Conservation (phyloP, 53 echinoderm and acorn worm species). For the Paracentrotus lividus region DNA sequence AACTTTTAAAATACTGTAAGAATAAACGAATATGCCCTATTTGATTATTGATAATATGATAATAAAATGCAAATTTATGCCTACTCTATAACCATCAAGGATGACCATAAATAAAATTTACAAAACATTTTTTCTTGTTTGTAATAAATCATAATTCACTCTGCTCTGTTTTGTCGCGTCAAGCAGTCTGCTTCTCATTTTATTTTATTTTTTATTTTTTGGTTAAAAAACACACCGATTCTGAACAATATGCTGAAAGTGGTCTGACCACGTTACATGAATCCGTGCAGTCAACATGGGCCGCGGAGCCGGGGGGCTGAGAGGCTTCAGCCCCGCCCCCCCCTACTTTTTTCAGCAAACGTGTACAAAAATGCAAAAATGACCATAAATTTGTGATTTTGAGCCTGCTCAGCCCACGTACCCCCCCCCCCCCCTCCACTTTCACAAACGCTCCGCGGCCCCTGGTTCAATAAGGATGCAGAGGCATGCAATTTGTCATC, state of each 20-base stretch:
- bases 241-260: background rate
- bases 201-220: too few relatives aligned
- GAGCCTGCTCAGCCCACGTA: background rate
- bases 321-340: too few relatives aligned
- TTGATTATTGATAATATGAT: background rate
- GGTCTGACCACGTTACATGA: background rate
- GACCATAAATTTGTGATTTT: too few relatives aligned
- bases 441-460: too few relatives aligned
- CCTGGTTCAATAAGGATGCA: too few relatives aligned
- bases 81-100: background rate
- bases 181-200: background rate
- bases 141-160: background rate
- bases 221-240: constrained; percentile 18
- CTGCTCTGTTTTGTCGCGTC: background rate
- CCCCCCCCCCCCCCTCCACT: too few relatives aligned
- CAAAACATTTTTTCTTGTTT: background rate
- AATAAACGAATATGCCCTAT: too few relatives aligned
- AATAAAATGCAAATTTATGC: background rate
- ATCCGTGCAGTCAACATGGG: too few relatives aligned
- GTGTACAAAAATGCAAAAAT: background rate
- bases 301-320: too few relatives aligned
- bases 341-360: background rate
- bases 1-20: background rate
- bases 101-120: background rate
- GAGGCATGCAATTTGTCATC: too few relatives aligned